Evolutionary conservation across 2,797 vertebrate genomes (phyloP), one percentile per base, ranked within the genome.

Genomic region (Sandelia bainsii): DNA sequence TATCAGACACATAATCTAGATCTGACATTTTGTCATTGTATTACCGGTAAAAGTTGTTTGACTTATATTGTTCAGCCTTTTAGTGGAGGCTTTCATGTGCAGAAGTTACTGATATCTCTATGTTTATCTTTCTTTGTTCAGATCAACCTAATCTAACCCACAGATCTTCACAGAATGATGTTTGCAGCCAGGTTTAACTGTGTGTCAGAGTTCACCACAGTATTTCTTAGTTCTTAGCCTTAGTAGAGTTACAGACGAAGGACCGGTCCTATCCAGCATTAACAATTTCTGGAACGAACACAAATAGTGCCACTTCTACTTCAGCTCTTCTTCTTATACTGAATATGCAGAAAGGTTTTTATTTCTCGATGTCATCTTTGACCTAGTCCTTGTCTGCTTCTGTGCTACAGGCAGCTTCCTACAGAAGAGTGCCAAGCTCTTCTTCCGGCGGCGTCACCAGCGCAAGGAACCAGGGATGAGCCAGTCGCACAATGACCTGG

Each of bases 401-500:
- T 59, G 69, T 75, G 50, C 72, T 69, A 0, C 92, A 99, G 98
- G 96, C 78, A 96, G 97, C 82, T 95, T 98, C 82, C 87, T 98
- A 37, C 95, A 94, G 87, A 98, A 95, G 92, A 94, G 98, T 0
- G 96, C 97, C 0, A 99, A 96, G 93, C 93, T 99, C 34, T 99
- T 99, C 91, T 99, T 99, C 94, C 95, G 96, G 4, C 94, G 96
- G 42, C 91, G 96, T 5, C 97, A 97, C 80, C 97, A 97, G 82
- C 95, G 96, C 88, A 99, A 99, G 86, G 97, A 98, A 25, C 97
- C 97, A 0, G 95, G 97, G 19, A 96, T 99, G 97, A 99, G 98
- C 92, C 98, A 99, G 84, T 99, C 98, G 0, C 97, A 99, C 92
- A 98, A 98, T 0, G 97, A 99, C 91, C 95, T 99, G 64, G 95